Conservation (phyloP, 1,140 invertebrate genomes). For the Bombus turneri region DNA sequence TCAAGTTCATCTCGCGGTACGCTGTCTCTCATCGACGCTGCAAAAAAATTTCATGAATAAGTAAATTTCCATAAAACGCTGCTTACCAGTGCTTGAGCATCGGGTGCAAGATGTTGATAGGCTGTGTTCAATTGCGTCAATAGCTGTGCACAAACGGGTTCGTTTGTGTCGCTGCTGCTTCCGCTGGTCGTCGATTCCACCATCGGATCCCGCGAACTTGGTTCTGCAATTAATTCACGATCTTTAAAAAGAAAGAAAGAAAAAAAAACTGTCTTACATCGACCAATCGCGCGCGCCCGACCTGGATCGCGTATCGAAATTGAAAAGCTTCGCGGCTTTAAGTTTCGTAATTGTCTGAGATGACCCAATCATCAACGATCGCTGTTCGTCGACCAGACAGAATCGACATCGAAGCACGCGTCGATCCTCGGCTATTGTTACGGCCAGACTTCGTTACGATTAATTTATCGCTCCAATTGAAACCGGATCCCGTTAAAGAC, state of each 20-base stretch:
- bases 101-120: slow-evolving; percentile 81
- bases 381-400: background rate
- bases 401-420: background rate
- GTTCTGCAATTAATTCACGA: slow-evolving; percentile 70
- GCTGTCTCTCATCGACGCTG: too few species aligned
- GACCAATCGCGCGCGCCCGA: background rate
- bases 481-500: slow-evolving; percentile 52
- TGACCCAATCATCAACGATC: background rate
- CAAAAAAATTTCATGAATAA: background rate
- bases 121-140: slow-evolving; percentile 81
- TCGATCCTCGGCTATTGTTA: background rate
- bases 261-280: background rate
- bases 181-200: slow-evolving; percentile 80
- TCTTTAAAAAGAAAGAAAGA: too few species aligned
- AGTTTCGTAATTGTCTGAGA: background rate
- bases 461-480: slow-evolving; percentile 44
- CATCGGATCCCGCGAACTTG: slow-evolving; percentile 81
- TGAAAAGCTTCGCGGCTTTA: background rate
- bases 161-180: slow-evolving; percentile 79
- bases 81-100: slow-evolving; percentile 81
- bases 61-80: background rate
- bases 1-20: background rate
- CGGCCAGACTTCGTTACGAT: slow-evolving; percentile 20
- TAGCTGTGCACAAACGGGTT: slow-evolving; percentile 80
- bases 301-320: background rate